phyloP scores from a whole-genome alignment of 2,797 vertebrate genomes.

The Ispidina lecontei region DNA sequence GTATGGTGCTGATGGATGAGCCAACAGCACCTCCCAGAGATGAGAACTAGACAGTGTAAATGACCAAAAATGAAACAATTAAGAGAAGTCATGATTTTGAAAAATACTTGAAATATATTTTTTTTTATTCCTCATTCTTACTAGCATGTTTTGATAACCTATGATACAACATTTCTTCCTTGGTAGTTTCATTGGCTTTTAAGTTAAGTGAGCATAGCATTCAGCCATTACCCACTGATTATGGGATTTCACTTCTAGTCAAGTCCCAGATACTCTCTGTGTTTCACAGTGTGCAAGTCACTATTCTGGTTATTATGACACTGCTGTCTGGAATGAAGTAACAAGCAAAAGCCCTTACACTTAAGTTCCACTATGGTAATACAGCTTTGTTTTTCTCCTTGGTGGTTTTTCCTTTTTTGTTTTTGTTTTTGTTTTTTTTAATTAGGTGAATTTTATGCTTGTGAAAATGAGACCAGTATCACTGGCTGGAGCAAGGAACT shows the following conservation, averaged over 20 bases:
- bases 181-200: background rate
- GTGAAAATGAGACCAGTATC: slow-evolving; percentile 33
- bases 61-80: background rate
- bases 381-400: slow-evolving; percentile 33
- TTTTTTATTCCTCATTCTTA: background rate
- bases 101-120: background rate
- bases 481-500: slow-evolving; percentile 60
- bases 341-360: background rate
- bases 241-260: background rate
- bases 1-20: background rate
- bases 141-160: background rate
- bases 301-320: background rate
- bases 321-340: background rate
- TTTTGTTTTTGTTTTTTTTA: background rate
- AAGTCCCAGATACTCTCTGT: background rate
- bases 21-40: slow-evolving; percentile 64
- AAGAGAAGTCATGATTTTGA: background rate
- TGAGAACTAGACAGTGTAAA: background rate
- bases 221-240: background rate
- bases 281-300: slow-evolving; percentile 6
- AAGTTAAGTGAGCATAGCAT: background rate
- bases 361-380: slow-evolving; percentile 24
- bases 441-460: slow-evolving; percentile 47
- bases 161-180: background rate
- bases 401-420: slow-evolving; percentile 45